Evolutionary conservation across 2,888 invertebrate genomes (phyloP), one percentile per base, ranked within the genome.

Genomic region (Sminthurinus aureus): DNA sequence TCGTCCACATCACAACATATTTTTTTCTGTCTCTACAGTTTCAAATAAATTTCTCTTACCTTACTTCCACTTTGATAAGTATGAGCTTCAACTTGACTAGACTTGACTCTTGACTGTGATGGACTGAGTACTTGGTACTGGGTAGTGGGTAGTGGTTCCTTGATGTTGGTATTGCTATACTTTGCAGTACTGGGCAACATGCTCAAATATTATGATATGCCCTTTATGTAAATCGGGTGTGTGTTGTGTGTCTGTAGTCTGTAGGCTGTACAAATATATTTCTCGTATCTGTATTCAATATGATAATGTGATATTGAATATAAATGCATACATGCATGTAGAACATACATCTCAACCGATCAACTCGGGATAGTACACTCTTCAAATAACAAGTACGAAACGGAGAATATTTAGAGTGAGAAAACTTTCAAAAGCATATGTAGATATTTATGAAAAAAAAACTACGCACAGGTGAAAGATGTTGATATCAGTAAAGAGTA

Each of bases 31-130:
- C 38, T 38, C 38, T 38, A 38, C 76, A 76, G 52, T 58, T 76
- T 22, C 76, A 52, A 58, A 76, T 76, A 76, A 76, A 76, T 76
- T 76, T 58, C 18, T 58, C 52, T 76, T 75, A 75, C 51, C 51
- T 75, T 75, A 75, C n/a, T 75, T 26, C 58, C 58, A 58, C 58
- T 58, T 58, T n/a, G n/a, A n/a, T n/a, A 9, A 58, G 58, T 9
- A 58, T 18, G 18, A 58, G 18, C 58, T 58, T 58, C 58, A 58
- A 58, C 58, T 58, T 58, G 9, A 58, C 2, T n/a, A n/a, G n/a
- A n/a, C n/a, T n/a, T n/a, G n/a, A n/a, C n/a, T n/a, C 18, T 18
- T 58, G 58, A 58, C 58, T 58, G 15, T 58, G 58, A 58, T 18
- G 13, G 13, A 58, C 58, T 15, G 13, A 58, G 4, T 15, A 58